Evolutionary conservation across 2,888 invertebrate genomes (phyloP).

Genomic region (Agonopterix subpropinquella): DNA sequence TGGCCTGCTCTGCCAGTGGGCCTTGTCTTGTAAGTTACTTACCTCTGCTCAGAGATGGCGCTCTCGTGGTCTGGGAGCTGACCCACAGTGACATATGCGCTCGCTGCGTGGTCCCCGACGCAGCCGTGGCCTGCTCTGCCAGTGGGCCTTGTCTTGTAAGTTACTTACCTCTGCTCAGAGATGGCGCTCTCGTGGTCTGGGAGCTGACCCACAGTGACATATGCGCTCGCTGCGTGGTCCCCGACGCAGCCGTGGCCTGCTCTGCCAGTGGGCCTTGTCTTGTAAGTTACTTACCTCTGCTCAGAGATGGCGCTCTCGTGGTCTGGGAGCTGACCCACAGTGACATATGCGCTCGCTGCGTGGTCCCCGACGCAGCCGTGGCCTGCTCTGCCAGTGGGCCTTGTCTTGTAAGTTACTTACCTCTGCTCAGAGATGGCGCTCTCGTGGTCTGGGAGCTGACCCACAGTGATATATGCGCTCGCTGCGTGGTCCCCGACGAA

Average conservation of each 20-base stretch:
- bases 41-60: slow-evolving; percentile 19
- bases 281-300: slow-evolving; percentile 24
- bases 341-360: slow-evolving; percentile 34
- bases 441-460: slow-evolving; percentile 45
- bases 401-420: slow-evolving; percentile 27
- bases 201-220: slow-evolving; percentile 55
- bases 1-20: slow-evolving; percentile 22
- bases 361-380: slow-evolving; percentile 10
- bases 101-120: neutral
- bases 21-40: slow-evolving; percentile 29
- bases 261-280: slow-evolving; percentile 22
- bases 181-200: slow-evolving; percentile 34
- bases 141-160: slow-evolving; percentile 33
- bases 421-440: slow-evolving; percentile 20
- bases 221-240: slow-evolving; percentile 6
- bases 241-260: slow-evolving; percentile 19
- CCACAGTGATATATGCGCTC: slow-evolving; percentile 42
- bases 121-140: slow-evolving; percentile 20
- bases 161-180: slow-evolving; percentile 13
- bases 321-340: slow-evolving; percentile 50
- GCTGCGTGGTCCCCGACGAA: slow-evolving; percentile 2
- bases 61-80: slow-evolving; percentile 42
- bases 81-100: slow-evolving; percentile 46
- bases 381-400: slow-evolving; percentile 22
- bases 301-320: slow-evolving; percentile 23